Evolutionary conservation across 2,797 vertebrate species (phyloP), one percentile per base, ranked within the genome.

Genomic region (Oryzias dopingdopingensis): DNA sequence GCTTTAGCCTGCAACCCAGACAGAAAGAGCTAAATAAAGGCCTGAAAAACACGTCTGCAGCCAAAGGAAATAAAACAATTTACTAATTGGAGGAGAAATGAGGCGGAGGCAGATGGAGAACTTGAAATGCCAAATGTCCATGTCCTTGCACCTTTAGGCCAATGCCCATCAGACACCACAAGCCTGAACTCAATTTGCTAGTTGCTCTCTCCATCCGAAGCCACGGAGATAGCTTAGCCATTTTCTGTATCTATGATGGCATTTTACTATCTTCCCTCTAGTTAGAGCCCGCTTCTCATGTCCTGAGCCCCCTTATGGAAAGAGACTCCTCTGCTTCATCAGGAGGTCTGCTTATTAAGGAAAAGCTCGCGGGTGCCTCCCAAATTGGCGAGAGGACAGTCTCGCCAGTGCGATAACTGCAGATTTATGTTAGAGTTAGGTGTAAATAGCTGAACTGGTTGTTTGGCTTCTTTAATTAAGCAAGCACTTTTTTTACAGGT

Each of bases 351-450:
- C 84, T 90, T 89, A 92, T 91, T 92, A 91, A 86, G 84, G 60
- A 65, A 76, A 88, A 81, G 85, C 90, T 90, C 86, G 70, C 18
- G 77, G 87, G 87, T 78, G 22, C 72, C 59, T 79, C 70, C 72
- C 84, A 87, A 88, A 86, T 88, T 88, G 82, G 80, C 54, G 70
- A 58, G 73, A 83, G 77, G 75, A 86, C 74, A 50, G 86, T 86
- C 86, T 89, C 82, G 4, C 74, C 64, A 71, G 86, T 77, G 86
- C 86, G 58, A 84, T 90, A 90, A 91, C 86, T 70, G 68, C 74
- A 89, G 87, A 91, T 91, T 91, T 90, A 91, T 88, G 84, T 87
- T 84, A 87, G 79, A 86, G 87, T 84, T 77, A 81, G 64, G 73
- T 82, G 78, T 84, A 87, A 90, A 85, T 87, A 87, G 88, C 80